These are phyloP conservation scores for Oscheius sp. DNA, from an alignment of 2,888 invertebrate species.

Conservation along the genomic window DNA sequence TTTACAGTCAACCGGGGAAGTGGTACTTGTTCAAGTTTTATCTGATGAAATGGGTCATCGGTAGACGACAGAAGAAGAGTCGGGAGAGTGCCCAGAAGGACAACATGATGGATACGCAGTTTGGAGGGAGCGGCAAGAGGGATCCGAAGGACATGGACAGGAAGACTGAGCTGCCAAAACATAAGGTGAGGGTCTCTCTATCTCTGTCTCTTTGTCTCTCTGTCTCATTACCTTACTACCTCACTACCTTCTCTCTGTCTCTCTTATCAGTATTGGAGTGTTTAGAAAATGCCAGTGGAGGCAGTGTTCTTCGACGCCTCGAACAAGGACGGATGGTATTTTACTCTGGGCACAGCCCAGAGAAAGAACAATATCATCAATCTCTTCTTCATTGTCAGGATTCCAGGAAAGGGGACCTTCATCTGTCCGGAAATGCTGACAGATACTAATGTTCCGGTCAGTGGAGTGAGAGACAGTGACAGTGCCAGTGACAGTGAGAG, in stretches of 20 bases:
- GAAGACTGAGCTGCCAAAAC: slow-evolving; percentile 53
- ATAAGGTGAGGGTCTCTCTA: slow-evolving; percentile 32
- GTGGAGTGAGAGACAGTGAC: neutral
- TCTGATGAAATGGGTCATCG: slow-evolving; percentile 61
- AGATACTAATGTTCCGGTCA: slow-evolving; percentile 64
- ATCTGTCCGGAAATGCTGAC: slow-evolving; percentile 63
- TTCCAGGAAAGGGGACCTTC: slow-evolving; percentile 82
- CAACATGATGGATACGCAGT: slow-evolving; percentile 59
- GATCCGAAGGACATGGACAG: slow-evolving; percentile 56
- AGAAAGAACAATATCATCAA: slow-evolving; percentile 63
- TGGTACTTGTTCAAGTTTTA: slow-evolving; percentile 62
- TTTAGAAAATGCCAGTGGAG: slow-evolving; percentile 80
- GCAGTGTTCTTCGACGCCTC: slow-evolving; percentile 84
- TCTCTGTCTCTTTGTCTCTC: no score
- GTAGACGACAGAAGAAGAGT: slow-evolving; percentile 50
- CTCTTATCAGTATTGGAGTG: slow-evolving; percentile 4
- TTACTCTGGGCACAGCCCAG: slow-evolving; percentile 67
- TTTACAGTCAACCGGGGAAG: slow-evolving; percentile 58
- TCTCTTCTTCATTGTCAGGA: slow-evolving; percentile 74
- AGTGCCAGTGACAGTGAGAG: no score
- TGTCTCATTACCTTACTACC: no score
- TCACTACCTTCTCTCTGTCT: no score
- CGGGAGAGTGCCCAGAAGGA: slow-evolving; percentile 43
- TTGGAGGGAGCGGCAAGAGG: slow-evolving; percentile 58
- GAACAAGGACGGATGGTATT: slow-evolving; percentile 76